A percentile compares a stretch with the other conserved stretches of the same genome.
These are phyloP conservation scores for Philhelius pedissequus DNA, from an alignment of 2,888 invertebrate species.

Conservation along the genomic window DNA sequence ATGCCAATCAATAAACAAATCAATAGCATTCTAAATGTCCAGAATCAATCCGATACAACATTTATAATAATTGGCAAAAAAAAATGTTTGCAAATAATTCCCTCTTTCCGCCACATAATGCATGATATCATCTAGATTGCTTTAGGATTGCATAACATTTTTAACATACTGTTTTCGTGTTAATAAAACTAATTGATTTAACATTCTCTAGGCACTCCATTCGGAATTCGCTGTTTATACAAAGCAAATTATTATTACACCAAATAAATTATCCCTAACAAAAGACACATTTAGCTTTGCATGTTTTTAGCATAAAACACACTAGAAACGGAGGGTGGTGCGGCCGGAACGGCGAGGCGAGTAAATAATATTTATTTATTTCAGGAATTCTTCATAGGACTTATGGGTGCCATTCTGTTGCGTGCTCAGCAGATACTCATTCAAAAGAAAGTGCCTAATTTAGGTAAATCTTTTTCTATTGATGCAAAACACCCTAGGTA, in stretches of 20 bases:
- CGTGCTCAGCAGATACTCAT: constrained; percentile 39
- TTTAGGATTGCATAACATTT: constrained; percentile 35
- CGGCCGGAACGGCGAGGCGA: too few relatives aligned
- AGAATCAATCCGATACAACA: not conserved
- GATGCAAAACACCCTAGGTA: constrained; percentile 15
- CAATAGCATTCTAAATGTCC: too few relatives aligned
- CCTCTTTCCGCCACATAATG: not conserved
- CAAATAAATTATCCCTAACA: constrained; percentile 62
- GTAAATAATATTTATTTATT: constrained; percentile 39
- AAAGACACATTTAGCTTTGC: constrained; percentile 61
- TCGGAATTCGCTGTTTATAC: constrained; percentile 11
- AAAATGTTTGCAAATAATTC: not conserved
- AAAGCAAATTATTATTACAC: constrained; percentile 62
- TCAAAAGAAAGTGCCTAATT: constrained; percentile 6
- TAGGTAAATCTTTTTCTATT: constrained; percentile 51
- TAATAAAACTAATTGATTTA: constrained; percentile 66
- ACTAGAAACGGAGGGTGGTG: constrained; percentile 11
- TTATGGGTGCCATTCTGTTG: not conserved
- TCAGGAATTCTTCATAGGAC: not conserved
- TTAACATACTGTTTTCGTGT: constrained; percentile 33
- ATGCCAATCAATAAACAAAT: not conserved
- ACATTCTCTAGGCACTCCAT: constrained; percentile 30
- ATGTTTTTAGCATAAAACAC: constrained; percentile 53
- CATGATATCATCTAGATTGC: constrained; percentile 39
- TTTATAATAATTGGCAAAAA: not conserved